These are phyloP conservation scores for Tupiocoris notatus DNA, from an alignment of 2,888 invertebrate genomes.

Conservation along the genomic window DNA sequence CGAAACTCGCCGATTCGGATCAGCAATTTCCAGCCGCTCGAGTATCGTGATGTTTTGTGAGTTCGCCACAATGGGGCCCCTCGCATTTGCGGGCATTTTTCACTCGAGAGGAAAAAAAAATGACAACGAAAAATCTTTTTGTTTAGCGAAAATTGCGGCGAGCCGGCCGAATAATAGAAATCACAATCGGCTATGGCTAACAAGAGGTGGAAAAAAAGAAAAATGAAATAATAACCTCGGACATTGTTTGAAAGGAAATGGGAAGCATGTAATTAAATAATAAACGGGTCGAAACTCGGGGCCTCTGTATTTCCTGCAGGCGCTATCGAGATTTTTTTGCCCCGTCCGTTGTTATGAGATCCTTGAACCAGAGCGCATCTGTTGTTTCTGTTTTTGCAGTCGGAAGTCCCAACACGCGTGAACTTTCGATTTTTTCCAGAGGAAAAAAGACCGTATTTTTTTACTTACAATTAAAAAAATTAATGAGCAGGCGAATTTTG, in stretches of 20 bases:
- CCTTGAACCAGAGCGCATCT: not conserved
- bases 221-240: not conserved
- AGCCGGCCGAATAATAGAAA: not conserved
- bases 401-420: not conserved
- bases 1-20: too few species aligned
- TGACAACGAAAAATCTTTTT: not conserved
- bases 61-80: not conserved
- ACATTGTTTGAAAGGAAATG: conserved; percentile 6
- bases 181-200: not conserved
- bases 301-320: not conserved
- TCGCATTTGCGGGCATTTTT: not conserved
- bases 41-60: too few species aligned
- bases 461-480: too few species aligned
- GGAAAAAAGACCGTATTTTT: too few species aligned
- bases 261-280: conserved; percentile 25
- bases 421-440: not conserved
- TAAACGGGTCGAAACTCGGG: not conserved
- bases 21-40: too few species aligned
- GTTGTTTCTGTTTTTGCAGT: not conserved
- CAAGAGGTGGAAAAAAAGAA: not conserved
- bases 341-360: not conserved
- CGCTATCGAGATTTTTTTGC: not conserved
- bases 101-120: not conserved
- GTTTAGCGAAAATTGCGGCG: not conserved
- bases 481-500: too few species aligned